A percentile compares a stretch with the other conserved stretches of the same genome.
phyloP scores from a whole-genome alignment of 1,140 invertebrate genomes.

The Ridgeia piscesae region DNA sequence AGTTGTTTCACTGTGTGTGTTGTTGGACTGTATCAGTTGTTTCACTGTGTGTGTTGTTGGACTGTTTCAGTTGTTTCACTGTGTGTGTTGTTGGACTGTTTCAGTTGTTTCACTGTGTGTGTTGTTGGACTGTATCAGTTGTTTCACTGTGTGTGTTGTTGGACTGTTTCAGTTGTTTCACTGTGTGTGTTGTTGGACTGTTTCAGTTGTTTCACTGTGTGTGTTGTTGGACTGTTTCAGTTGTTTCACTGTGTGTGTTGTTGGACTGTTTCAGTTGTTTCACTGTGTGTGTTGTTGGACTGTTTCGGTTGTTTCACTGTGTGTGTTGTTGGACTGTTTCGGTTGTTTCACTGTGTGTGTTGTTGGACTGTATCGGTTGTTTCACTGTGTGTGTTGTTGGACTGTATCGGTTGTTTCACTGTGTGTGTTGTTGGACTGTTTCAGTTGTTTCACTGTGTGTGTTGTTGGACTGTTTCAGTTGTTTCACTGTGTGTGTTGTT shows the following conservation, averaged over 20 bases:
- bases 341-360: constrained; percentile 57
- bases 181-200: neutral
- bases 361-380: constrained; percentile 63
- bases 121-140: constrained; percentile 63
- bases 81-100: neutral
- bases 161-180: constrained; percentile 61
- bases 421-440: neutral
- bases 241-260: constrained; percentile 51
- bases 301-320: constrained; percentile 59
- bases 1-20: constrained; percentile 57
- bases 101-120: constrained; percentile 57
- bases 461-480: constrained; percentile 63
- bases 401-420: constrained; percentile 60
- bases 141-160: neutral
- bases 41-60: neutral
- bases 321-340: constrained; percentile 23
- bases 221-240: constrained; percentile 47
- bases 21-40: constrained; percentile 63
- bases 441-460: constrained; percentile 57
- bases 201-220: constrained; percentile 57
- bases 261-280: constrained; percentile 63
- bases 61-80: constrained; percentile 60
- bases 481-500: neutral
- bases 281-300: neutral
- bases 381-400: neutral